Evolutionary conservation across 2,113 vertebrate species (phyloP).

Genomic region (Carassius auratus): DNA sequence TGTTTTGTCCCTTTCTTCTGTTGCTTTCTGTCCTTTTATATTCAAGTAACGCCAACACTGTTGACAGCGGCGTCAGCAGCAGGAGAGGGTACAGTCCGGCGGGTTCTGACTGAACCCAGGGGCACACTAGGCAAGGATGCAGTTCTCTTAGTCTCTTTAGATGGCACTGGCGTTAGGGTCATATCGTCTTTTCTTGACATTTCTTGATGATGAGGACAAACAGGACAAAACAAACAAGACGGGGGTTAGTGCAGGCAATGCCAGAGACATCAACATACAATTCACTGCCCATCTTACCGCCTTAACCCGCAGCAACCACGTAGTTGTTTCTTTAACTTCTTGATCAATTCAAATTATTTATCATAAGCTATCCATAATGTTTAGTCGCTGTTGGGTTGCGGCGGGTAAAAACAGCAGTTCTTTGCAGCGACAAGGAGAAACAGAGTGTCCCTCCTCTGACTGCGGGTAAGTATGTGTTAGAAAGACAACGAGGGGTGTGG

Average conservation of each 20-base stretch:
- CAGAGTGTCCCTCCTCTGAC: constrained; percentile 47
- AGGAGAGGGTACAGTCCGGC: constrained; percentile 77
- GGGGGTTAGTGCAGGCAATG: constrained; percentile 58
- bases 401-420: constrained; percentile 37
- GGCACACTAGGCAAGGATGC: constrained; percentile 59
- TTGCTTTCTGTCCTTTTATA: constrained; percentile 59
- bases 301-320: constrained; percentile 40
- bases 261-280: constrained; percentile 44
- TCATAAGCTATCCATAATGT: not conserved
- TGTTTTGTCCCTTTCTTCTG: constrained; percentile 60
- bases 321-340: not conserved
- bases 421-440: constrained; percentile 35
- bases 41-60: constrained; percentile 77
- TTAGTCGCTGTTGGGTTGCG: constrained; percentile 41
- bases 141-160: constrained; percentile 72
- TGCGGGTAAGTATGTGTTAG: constrained; percentile 48
- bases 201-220: constrained; percentile 81
- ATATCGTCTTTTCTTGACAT: constrained; percentile 99
- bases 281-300: constrained; percentile 44
- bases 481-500: constrained; percentile 55
- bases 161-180: constrained; percentile 93
- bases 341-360: not conserved
- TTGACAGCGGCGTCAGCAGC: constrained; percentile 66
- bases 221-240: constrained; percentile 71
- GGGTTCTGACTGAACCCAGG: constrained; percentile 72